Conservation (phyloP, 1,140 invertebrate genomes). For the Sitobion miscanthi region DNA sequence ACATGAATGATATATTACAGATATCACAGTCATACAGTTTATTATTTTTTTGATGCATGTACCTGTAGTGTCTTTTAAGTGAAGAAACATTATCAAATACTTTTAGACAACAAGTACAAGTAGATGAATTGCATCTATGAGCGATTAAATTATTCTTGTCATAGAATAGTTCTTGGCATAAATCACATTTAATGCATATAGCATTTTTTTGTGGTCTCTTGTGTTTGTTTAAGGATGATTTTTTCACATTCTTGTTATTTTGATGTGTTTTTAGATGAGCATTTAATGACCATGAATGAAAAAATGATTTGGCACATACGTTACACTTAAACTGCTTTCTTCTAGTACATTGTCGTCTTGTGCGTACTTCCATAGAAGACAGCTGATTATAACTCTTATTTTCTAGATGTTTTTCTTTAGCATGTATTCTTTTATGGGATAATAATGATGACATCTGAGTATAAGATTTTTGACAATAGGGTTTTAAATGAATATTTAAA, state of each 20-base stretch:
- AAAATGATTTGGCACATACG: neutral
- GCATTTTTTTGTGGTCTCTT: neutral
- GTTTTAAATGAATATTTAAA: constrained; percentile 35
- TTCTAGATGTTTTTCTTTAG: neutral
- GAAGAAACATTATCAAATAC: neutral
- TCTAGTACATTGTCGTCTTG: neutral
- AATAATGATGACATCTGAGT: neutral
- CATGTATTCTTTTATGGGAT: neutral
- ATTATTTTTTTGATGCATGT: neutral
- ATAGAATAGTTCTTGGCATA: constrained; percentile 27
- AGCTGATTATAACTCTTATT: neutral
- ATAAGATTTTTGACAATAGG: neutral
- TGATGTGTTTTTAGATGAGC: neutral
- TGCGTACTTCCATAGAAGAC: neutral
- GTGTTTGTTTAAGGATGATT: neutral
- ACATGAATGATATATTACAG: neutral
- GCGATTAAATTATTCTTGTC: neutral
- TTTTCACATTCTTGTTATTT: neutral
- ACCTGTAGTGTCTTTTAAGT: neutral
- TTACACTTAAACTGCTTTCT: constrained; percentile 21
- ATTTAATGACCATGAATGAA: neutral
- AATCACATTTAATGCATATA: neutral
- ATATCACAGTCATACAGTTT: constrained; percentile 15
- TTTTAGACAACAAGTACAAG: constrained; percentile 6
- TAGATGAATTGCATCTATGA: neutral